Evolutionary conservation across 2,113 vertebrate species (phyloP).

Genomic region (Psammodynastes pulverulentus): DNA sequence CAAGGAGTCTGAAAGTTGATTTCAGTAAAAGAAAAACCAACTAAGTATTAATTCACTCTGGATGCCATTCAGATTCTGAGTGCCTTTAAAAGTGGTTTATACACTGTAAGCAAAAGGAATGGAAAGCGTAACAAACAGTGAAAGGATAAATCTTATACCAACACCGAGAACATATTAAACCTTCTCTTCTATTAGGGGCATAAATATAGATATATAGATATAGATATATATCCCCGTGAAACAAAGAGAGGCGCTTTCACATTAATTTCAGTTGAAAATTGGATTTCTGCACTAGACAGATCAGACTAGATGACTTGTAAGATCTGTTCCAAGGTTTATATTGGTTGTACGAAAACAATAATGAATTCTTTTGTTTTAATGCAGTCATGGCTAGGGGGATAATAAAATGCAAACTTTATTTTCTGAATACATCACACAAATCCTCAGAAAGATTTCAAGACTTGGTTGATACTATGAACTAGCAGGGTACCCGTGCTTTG

Average conservation of each 20-base stretch:
- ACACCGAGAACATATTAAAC: background rate
- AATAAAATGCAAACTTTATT: background rate
- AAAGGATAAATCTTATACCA: background rate
- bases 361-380: background rate
- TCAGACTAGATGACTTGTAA: background rate
- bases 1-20: background rate
- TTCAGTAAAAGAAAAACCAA: background rate
- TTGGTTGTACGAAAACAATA: background rate
- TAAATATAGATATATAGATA: no score
- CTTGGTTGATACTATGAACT: background rate
- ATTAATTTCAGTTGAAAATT: background rate
- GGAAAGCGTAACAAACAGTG: background rate
- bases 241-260: background rate
- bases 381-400: background rate
- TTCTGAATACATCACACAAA: background rate
- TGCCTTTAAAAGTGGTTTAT: background rate
- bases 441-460: background rate
- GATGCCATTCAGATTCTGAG: background rate
- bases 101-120: background rate
- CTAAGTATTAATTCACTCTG: background rate
- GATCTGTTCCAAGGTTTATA: background rate
- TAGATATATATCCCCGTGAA: background rate
- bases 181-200: background rate
- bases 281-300: background rate
- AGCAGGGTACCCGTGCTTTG: no score